Base-by-base conservation (phyloP, 2,113 vertebrate genomes). In the Corythornis vintsioides region DNA sequence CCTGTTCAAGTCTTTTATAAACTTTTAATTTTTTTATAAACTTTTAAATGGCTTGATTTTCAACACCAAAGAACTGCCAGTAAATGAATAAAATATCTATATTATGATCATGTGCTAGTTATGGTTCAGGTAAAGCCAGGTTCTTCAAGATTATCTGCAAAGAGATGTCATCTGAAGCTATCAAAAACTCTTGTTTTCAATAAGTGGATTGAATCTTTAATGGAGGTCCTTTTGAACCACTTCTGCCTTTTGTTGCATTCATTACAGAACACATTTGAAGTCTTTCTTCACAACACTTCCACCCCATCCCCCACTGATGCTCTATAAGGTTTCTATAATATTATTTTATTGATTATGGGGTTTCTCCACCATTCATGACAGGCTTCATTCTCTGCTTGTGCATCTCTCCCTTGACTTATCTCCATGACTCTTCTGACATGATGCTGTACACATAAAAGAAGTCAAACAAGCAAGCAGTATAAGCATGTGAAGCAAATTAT, bases 1-100 rank as follows among this genome's bases (percentile, higher is more conserved):
- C n/a, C n/a, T n/a, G n/a, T n/a, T n/a, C n/a, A n/a, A n/a, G n/a
- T n/a, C n/a, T n/a, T n/a, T n/a, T n/a, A n/a, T n/a, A n/a, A n/a
- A n/a, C n/a, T n/a, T 19, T 86, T 50, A 74, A 33, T 66, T 94
- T 86, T 86, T 26, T 66, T 33, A 57, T 14, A 55, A 86, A 47
- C 17, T 86, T 83, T 96, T 80, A 76, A 59, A 47, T 50, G 40
- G 22, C 31, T 92, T 86, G 28, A 74, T 82, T 83, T 90, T 70
- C 65, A 92, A 88, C 38, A 89, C 61, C 48, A 81, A 94, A 92
- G 56, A 94, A 21, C 70, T 75, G 64, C 24, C 43, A 78, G 88
- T 47, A 90, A 88, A 83, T 53, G 3, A 75, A 87, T 79, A 85
- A 90, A 67, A 60, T n/a, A 86, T 47, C 50, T 90, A 60, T 76